phyloP scores from a whole-genome alignment of 2,888 invertebrate species.

The Caenorhabditis imperialis region DNA sequence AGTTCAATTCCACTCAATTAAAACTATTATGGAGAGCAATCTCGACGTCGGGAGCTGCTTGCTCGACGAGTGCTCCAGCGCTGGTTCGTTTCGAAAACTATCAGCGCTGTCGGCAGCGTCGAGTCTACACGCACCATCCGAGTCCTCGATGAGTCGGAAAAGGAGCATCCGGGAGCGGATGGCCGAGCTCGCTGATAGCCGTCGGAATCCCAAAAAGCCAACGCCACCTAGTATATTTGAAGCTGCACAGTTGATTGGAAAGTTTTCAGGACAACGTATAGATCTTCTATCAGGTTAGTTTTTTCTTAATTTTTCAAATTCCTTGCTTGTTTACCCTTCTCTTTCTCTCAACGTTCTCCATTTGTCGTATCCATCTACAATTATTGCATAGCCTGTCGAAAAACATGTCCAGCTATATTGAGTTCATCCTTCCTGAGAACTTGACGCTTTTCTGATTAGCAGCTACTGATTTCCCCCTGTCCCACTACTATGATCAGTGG shows the following conservation, averaged over 20 bases:
- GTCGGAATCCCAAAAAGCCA: constrained; percentile 59
- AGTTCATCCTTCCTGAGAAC: constrained; percentile 17
- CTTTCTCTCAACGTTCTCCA: not conserved
- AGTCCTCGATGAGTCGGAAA: constrained; percentile 63
- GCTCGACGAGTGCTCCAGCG: constrained; percentile 54
- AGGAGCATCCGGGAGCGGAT: constrained; percentile 62
- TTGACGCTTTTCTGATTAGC: constrained; percentile 1
- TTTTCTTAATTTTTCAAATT: constrained; percentile 10
- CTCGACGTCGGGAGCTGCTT: constrained; percentile 56
- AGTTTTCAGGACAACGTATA: constrained; percentile 65
- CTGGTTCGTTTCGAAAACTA: constrained; percentile 45
- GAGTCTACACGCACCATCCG: constrained; percentile 58
- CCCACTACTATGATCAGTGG: constrained; percentile 4
- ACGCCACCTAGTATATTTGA: constrained; percentile 68
- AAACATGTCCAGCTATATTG: constrained; percentile 15
- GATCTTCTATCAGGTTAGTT: constrained; percentile 72
- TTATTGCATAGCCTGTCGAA: not conserved
- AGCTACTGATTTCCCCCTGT: constrained; percentile 9
- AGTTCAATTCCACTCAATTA: not conserved
- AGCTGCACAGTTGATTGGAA: constrained; percentile 66
- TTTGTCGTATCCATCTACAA: not conserved
- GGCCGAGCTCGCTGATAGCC: constrained; percentile 58
- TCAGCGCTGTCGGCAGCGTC: constrained; percentile 55
- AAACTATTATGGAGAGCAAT: constrained; percentile 53
- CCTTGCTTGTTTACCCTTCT: not conserved